Evolutionary conservation across 2,113 vertebrate species (phyloP), one percentile per base, ranked within the genome.

Genomic region (Siphamia tubifer): DNA sequence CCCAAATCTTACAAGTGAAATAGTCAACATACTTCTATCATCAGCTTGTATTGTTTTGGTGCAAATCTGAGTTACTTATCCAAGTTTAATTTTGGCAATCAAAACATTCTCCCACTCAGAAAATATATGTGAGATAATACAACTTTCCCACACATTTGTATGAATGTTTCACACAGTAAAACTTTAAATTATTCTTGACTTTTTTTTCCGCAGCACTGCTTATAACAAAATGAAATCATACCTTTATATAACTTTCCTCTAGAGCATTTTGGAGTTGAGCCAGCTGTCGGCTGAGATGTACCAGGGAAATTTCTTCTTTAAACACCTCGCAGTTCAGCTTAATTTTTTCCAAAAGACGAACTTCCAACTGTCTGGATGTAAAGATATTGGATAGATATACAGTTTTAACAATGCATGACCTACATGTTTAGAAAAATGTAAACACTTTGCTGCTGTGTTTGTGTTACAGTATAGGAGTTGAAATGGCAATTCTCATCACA

Each of bases 311-410:
- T 43, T 91, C 91, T 63, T 93, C 90, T 85, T 91, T 86, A 64
- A 94, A 92, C 62, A 93, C 72, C 43, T 89, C 83, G n/a, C 70
- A 90, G 64, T 91, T 88, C 34, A 92, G 84, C 71, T 78, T 90
- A 82, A 92, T 89, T 70, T 85, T 86, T 54, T 85, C 76, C 71
- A 92, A 74, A 51, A 93, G 68, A 39, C 69, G 80, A 38, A 88
- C 60, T 15, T 94, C 91, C 39, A 87, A 27, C 58, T 82, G 81
- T 47, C 91, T 92, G 80, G 47, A 68, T 21, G 35, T 13, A 13
- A 42, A 61, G 40, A 73, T 10, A 61, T 30, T n/a, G 45, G 4
- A 54, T 62, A 7, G 7, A 49, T 42, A 28, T 53, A 39, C n/a
- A n/a, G n/a, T n/a, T n/a, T n/a, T n/a, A n/a, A n/a, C n/a, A n/a